Conservation (phyloP, 2,113 vertebrate species). For the Coptodon rendalli region DNA sequence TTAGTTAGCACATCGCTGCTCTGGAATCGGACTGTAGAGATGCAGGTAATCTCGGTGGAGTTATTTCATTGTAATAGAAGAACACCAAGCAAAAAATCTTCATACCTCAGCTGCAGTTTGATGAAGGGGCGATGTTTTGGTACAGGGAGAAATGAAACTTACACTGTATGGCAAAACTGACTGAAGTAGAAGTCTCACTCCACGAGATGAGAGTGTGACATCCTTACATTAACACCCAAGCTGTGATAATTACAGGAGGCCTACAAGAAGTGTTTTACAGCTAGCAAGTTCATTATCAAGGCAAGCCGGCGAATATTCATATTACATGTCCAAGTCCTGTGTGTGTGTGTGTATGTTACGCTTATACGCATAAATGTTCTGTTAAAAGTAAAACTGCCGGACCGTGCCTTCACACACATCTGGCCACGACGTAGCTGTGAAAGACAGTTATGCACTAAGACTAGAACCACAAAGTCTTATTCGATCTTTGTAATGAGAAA, state of each 20-base stretch:
- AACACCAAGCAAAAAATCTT: not conserved
- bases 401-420: constrained; percentile 6
- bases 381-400: constrained; percentile 46
- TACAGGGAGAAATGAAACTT: not conserved
- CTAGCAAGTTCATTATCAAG: not conserved
- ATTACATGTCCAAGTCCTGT: not conserved
- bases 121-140: not conserved
- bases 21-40: not conserved
- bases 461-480: constrained; percentile 18
- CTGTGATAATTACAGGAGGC: not conserved
- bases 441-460: constrained; percentile 23
- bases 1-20: not conserved
- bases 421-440: not conserved
- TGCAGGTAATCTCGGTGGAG: not conserved
- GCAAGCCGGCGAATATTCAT: not conserved
- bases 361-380: not conserved
- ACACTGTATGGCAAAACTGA: not conserved
- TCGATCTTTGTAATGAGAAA: not conserved
- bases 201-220: not conserved
- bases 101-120: not conserved
- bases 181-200: not conserved
- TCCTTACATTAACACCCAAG: not conserved
- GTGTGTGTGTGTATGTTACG: not conserved
- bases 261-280: not conserved
- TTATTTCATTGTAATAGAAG: not conserved